These are phyloP conservation scores for Artibeus lituratus DNA, from an alignment of 2,797 vertebrate species.

Conservation along the genomic window DNA sequence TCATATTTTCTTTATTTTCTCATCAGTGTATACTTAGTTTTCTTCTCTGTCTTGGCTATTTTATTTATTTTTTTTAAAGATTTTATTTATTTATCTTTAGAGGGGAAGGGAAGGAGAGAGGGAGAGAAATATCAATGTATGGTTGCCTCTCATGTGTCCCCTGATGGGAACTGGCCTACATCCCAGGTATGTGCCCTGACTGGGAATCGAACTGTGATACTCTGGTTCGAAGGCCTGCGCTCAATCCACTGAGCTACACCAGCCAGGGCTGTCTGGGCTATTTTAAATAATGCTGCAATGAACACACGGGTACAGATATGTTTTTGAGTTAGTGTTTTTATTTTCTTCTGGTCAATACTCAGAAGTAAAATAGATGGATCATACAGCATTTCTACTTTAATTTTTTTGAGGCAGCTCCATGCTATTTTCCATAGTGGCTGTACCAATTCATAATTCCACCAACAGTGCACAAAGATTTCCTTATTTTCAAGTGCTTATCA, in stretches of 20 bases:
- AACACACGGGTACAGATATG: background rate
- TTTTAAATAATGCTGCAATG: background rate
- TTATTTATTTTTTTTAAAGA: too few relatives aligned
- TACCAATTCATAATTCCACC: background rate
- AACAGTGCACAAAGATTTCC: background rate
- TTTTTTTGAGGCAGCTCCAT: background rate
- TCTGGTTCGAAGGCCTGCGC: too few relatives aligned
- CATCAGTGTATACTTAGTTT: background rate
- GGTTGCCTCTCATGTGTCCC: too few relatives aligned
- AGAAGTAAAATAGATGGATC: background rate
- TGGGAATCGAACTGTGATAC: too few relatives aligned
- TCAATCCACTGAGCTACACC: too few relatives aligned
- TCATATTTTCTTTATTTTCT: background rate
- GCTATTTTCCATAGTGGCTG: background rate
- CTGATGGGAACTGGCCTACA: too few relatives aligned
- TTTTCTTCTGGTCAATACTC: background rate
- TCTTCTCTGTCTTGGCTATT: background rate
- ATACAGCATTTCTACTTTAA: background rate
- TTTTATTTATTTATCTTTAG: too few relatives aligned
- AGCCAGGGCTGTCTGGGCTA: background rate
- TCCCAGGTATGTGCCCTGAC: too few relatives aligned
- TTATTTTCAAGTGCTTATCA: background rate
- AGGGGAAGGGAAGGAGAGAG: too few relatives aligned
- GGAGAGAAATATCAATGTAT: too few relatives aligned
- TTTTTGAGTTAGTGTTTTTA: background rate